phyloP scores from a whole-genome alignment of 2,797 vertebrate species.

The Gymnoscopelus braueri region DNA sequence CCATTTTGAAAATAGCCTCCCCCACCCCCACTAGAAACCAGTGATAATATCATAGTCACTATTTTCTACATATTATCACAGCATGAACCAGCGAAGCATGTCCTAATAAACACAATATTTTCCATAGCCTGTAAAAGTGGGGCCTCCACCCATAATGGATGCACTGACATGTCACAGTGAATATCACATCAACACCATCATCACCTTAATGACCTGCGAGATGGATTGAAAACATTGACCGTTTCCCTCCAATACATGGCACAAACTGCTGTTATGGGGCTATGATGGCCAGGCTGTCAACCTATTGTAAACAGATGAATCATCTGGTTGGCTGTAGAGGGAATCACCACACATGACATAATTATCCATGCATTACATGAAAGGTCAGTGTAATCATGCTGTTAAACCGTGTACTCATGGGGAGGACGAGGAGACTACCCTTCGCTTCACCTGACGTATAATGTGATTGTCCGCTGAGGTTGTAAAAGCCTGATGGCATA shows the following conservation, averaged over 20 bases:
- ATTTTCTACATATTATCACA: not conserved
- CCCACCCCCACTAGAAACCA: too few species aligned
- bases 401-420: slow-evolving; percentile 49
- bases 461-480: slow-evolving; percentile 64
- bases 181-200: slow-evolving; percentile 49
- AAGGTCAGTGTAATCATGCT: slow-evolving; percentile 58
- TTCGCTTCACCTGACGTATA: slow-evolving; percentile 50
- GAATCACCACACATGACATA: slow-evolving; percentile 52
- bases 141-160: slow-evolving; percentile 41
- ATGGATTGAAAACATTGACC: slow-evolving; percentile 76
- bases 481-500: slow-evolving; percentile 66
- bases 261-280: slow-evolving; percentile 53
- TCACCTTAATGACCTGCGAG: slow-evolving; percentile 62
- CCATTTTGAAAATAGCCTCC: too few species aligned
- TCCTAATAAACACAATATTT: slow-evolving; percentile 17
- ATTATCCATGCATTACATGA: slow-evolving; percentile 58
- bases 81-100: not conserved
- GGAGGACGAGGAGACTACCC: slow-evolving; percentile 46
- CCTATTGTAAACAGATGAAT: slow-evolving; percentile 60
- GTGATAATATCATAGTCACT: too few species aligned
- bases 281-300: slow-evolving; percentile 43
- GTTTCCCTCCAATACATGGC: slow-evolving; percentile 39
- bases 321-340: slow-evolving; percentile 55
- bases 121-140: slow-evolving; percentile 47
- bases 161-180: slow-evolving; percentile 36